Evolutionary conservation across 23 tunicate species (phyloP), one percentile per base, ranked within the genome.

Genomic region (Trididemnum clinides): DNA sequence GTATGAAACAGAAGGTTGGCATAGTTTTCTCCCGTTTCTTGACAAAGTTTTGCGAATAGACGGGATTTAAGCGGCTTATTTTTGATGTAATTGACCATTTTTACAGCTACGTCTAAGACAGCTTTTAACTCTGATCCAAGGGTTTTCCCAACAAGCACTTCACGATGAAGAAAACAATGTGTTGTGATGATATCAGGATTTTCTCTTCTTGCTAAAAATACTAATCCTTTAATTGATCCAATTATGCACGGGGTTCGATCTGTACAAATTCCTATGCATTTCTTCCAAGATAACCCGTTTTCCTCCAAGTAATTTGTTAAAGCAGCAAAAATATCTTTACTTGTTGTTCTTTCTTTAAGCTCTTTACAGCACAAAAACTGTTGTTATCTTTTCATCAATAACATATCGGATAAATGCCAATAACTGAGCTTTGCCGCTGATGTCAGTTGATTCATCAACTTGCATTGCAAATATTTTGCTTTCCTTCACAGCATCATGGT

Each of bases 221-320:
- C 81, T 36, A 74, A 74, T 38, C 58, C 58, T 38, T n/a, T n/a
- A n/a, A n/a, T 74, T 74, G 81, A 74, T 58, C 81, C 81, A 39
- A 74, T 28, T 28, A 74, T 74, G 58, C 58, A 74, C 15, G 81
- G 81, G 28, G 81, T 30, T 74, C 81, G 58, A 39, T 74, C 81
- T 15, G 81, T 74, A 74, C 81, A 74, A 37, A 74, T 7, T 74
- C 81, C 81, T 74, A 37, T 58, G 38, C 81, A 74, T 74, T 36
- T 58, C 38, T 74, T 74, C 81, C 81, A 74, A 6, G 81, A 36
- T 39, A 74, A 74, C 38, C 58, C 81, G 23, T 74, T 74, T 74
- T 74, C 81, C 38, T 74, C 81, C 58, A 74, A 74, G 38, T 30
- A 74, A 57, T 74, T 74, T 36, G 28, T 37, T 36, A 74, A 38